Percentiles rank a stretch among this genome's conserved stretches.
Evolutionary conservation across 2,113 vertebrate genomes (phyloP).

Genomic region (Scopus umbretta): DNA sequence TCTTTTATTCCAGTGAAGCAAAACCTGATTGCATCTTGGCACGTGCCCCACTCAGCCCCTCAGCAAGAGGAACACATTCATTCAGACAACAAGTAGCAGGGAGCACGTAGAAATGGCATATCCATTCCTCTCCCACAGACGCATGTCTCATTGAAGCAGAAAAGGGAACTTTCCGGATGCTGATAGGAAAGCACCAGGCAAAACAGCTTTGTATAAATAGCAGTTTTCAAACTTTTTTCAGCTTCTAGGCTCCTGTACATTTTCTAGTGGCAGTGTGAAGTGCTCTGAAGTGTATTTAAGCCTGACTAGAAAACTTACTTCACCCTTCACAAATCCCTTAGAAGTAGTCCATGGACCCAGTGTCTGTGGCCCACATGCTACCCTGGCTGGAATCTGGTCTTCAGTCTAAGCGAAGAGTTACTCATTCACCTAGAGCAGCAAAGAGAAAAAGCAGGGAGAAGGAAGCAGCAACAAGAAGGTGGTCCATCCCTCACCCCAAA

Average conservation of each 20-base stretch:
- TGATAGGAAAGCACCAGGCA: background rate
- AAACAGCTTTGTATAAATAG: background rate
- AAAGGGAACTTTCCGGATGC: background rate
- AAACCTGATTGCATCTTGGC: background rate
- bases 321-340: background rate
- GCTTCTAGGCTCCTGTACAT: background rate
- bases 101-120: background rate
- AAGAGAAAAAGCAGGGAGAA: background rate
- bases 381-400: background rate
- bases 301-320: background rate
- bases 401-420: background rate
- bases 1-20: background rate
- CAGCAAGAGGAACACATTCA: background rate
- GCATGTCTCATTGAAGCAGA: fast-evolving
- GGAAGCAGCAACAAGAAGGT: background rate
- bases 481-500: background rate
- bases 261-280: background rate
- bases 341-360: background rate
- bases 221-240: background rate
- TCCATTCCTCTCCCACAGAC: background rate
- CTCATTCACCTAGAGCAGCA: background rate
- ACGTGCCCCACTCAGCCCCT: background rate
- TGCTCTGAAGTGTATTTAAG: background rate
- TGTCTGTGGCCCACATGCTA: background rate
- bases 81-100: background rate